These are phyloP conservation scores for Poeciliopsis paucimaculata DNA, from an alignment of 2,797 vertebrate genomes.

Conservation along the genomic window DNA sequence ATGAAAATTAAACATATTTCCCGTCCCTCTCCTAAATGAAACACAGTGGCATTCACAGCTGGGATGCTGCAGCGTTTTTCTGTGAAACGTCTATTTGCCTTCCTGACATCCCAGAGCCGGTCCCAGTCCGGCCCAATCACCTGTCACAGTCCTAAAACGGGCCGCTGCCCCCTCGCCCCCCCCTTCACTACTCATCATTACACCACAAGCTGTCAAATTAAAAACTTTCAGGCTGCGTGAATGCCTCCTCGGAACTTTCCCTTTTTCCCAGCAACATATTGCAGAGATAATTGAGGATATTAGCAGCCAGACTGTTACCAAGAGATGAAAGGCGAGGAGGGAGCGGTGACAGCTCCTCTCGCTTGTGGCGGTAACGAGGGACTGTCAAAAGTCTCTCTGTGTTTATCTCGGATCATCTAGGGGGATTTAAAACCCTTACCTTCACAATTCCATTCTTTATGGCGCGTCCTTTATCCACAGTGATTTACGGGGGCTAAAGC, in stretches of 20 bases:
- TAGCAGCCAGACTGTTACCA: conserved; percentile 80
- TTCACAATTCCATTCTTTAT: conserved; percentile 80
- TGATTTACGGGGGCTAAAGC: conserved; percentile 81
- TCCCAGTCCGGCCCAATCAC: conserved; percentile 56
- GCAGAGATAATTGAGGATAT: conserved; percentile 84
- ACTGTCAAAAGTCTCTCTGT: conserved; percentile 81
- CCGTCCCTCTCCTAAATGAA: conserved; percentile 19
- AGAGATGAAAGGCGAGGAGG: conserved; percentile 77
- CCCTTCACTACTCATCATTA: conserved; percentile 74
- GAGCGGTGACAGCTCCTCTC: conserved; percentile 77
- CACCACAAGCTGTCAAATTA: conserved; percentile 82
- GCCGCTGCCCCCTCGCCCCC: conserved; percentile 39
- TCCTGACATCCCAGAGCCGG: conserved; percentile 59
- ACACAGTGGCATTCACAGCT: conserved; percentile 35
- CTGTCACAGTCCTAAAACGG: conserved; percentile 46
- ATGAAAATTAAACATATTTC: neutral
- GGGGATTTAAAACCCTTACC: conserved; percentile 82
- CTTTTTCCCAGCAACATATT: conserved; percentile 76
- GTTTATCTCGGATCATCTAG: conserved; percentile 83
- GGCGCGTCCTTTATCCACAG: conserved; percentile 77
- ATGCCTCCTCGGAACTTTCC: conserved; percentile 72
- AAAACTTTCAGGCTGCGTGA: conserved; percentile 76
- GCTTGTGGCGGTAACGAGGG: conserved; percentile 76
- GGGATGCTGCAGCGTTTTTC: neutral
- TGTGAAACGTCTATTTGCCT: conserved; percentile 57